Base-by-base conservation (phyloP, 1,140 invertebrate genomes). In the Steinernema khuongi region DNA sequence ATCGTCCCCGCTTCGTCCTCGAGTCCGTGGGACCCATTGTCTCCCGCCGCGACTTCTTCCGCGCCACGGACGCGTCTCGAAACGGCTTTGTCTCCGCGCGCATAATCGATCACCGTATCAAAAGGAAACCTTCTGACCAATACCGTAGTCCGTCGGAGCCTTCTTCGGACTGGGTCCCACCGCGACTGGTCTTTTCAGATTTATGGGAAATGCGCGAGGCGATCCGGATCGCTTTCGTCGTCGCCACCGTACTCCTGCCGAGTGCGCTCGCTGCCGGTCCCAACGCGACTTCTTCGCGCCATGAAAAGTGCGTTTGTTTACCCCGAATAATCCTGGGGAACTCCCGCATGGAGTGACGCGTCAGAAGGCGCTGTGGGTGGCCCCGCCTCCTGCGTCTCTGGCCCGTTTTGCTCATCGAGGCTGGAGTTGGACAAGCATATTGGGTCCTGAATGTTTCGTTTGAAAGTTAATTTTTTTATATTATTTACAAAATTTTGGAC, bases 191-290 rank as follows among this genome's bases (percentile, higher is more conserved):
- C 11, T 7, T 60, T 60, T 7, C 50, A 60, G 50, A 60, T 60
- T 60, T 60, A 60, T 60, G 50, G 50, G 50, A 60, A 60, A 60
- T 60, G 50, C 50, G 50, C 50, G 50, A 60, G 26, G 50, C 50
- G 50, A 60, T 60, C 26, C 50, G 50, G 19, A 60, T 60, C 50
- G 50, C 50, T 60, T 60, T 60, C 2, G 50, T 60, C 50, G 19
- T 22, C 50, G 50, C 19, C 19, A 60, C 50, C 50, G 50, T 60
- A 26, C 22, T 60, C 19, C 36, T n/a, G n/a, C 7, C 36, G n/a
- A 41, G 36, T 41, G 14, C 26, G 50, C 7, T 7, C 11, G 50
- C 50, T 22, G 50, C 7, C 19, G 50, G 50, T 60, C 22, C 22
- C 50, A 60, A 60, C 50, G 19, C 50, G 50, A 60, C 50, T 2